Evolutionary conservation across 2,113 vertebrate species (phyloP).

Genomic region (Cisticola juncidis): DNA sequence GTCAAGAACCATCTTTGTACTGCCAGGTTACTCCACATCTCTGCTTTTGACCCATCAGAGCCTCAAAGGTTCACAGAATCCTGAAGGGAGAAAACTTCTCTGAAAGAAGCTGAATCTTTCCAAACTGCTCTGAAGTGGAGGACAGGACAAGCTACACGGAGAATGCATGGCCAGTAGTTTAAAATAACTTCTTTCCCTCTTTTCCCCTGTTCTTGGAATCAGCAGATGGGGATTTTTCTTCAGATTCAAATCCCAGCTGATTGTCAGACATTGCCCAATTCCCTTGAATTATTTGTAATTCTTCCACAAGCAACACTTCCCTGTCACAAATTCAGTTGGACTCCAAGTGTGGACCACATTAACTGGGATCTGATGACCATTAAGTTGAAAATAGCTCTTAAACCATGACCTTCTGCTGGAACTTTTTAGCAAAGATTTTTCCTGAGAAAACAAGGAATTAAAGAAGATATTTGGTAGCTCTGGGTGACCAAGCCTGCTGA

Average conservation of each 20-base stretch:
- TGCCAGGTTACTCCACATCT: not conserved
- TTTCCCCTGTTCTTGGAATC: not conserved
- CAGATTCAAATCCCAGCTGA: not conserved
- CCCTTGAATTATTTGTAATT: not conserved
- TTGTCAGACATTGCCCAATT: not conserved
- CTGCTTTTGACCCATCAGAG: not conserved
- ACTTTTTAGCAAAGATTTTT: not conserved
- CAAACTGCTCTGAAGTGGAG: not conserved
- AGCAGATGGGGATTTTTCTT: not conserved
- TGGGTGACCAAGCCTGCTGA: not conserved
- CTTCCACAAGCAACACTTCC: not conserved
- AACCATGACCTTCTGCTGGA: not conserved
- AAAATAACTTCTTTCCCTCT: not conserved
- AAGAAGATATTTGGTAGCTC: not conserved
- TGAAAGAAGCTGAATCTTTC: not conserved
- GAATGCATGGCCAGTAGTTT: not conserved
- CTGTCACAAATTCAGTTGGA: not conserved
- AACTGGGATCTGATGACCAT: not conserved
- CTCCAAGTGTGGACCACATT: not conserved
- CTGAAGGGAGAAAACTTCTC: not conserved
- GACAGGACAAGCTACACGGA: not conserved
- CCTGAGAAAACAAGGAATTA: not conserved
- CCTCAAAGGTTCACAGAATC: not conserved
- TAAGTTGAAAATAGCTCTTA: not conserved
- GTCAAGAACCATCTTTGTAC: not conserved